Percentiles rank a stretch among this genome's conserved stretches.
phyloP scores from a whole-genome alignment of 2,888 invertebrate genomes.

The Adineta ricciae region DNA sequence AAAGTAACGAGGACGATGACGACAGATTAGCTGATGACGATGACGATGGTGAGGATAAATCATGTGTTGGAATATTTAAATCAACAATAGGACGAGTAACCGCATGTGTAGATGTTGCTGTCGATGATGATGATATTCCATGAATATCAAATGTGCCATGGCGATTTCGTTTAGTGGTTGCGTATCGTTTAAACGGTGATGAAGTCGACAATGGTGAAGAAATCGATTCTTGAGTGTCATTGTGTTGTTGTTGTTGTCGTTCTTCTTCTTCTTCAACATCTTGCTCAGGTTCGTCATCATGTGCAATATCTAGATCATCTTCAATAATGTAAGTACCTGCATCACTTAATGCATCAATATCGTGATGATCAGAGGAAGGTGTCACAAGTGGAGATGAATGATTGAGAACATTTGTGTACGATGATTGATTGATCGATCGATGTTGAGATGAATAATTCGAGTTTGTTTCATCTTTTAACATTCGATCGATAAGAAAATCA shows the following conservation, averaged over 20 bases:
- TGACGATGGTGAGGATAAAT: neutral
- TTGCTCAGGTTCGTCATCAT: neutral
- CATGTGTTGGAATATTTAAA: neutral
- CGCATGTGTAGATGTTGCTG: neutral
- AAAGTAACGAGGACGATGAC: neutral
- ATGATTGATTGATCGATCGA: neutral
- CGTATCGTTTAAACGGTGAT: neutral
- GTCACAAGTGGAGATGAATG: neutral
- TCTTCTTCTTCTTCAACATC: no score
- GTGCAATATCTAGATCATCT: neutral
- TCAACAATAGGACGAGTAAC: neutral
- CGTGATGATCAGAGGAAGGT: neutral
- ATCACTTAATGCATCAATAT: constrained; percentile 15
- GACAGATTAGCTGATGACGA: neutral
- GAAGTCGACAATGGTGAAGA: neutral
- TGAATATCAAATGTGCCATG: constrained; percentile 13
- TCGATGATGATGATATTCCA: neutral
- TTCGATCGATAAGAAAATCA: constrained; percentile 21
- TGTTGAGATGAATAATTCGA: neutral
- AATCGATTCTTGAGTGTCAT: neutral
- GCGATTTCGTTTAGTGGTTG: neutral
- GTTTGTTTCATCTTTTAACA: neutral
- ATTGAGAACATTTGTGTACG: neutral
- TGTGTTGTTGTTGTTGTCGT: no score
- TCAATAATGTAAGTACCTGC: constrained; percentile 8